phyloP scores from a whole-genome alignment of 92 coral and sea anemone species.

The Porites rus region DNA sequence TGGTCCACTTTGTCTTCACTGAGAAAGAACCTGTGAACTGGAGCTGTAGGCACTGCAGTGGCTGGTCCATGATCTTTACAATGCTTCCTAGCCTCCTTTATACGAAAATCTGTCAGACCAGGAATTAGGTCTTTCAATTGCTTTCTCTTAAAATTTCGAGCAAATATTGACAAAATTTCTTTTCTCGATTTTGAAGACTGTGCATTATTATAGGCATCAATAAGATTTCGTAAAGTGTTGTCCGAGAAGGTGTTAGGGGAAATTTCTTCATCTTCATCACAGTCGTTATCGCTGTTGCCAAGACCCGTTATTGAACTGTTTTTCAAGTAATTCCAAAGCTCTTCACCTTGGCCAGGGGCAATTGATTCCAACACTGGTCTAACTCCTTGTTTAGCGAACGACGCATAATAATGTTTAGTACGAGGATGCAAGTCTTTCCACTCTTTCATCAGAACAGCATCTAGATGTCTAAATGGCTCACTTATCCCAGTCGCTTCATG shows the following conservation, averaged over 20 bases:
- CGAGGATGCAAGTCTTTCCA: slow-evolving; percentile 44
- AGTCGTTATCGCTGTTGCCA: slow-evolving; percentile 22
- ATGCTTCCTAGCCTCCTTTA: slow-evolving; percentile 38
- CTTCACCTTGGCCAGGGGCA: slow-evolving; percentile 15
- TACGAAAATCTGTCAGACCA: slow-evolving; percentile 25
- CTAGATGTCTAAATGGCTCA: slow-evolving; percentile 12
- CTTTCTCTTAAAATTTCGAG: slow-evolving; percentile 18
- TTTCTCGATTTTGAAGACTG: background rate
- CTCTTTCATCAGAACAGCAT: background rate
- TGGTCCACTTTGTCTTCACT: no score
- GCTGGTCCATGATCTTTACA: background rate
- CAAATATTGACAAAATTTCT: slow-evolving; percentile 15
- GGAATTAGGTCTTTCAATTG: slow-evolving; percentile 29
- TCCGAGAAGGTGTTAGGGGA: slow-evolving; percentile 28
- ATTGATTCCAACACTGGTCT: slow-evolving; percentile 24
- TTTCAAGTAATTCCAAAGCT: slow-evolving; percentile 17
- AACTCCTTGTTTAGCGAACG: slow-evolving; percentile 13
- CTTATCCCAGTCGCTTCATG: slow-evolving; percentile 14
- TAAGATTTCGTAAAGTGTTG: slow-evolving; percentile 28
- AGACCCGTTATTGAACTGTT: slow-evolving; percentile 19
- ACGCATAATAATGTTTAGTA: slow-evolving; percentile 13
- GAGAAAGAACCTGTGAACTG: no score
- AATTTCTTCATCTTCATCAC: slow-evolving; percentile 27
- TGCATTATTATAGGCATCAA: slow-evolving; percentile 19
- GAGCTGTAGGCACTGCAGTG: no score